A percentile compares a stretch with the other conserved stretches of the same genome.
These are phyloP conservation scores for Agrotis ipsilon DNA, from an alignment of 2,888 invertebrate genomes.

Conservation along the genomic window DNA sequence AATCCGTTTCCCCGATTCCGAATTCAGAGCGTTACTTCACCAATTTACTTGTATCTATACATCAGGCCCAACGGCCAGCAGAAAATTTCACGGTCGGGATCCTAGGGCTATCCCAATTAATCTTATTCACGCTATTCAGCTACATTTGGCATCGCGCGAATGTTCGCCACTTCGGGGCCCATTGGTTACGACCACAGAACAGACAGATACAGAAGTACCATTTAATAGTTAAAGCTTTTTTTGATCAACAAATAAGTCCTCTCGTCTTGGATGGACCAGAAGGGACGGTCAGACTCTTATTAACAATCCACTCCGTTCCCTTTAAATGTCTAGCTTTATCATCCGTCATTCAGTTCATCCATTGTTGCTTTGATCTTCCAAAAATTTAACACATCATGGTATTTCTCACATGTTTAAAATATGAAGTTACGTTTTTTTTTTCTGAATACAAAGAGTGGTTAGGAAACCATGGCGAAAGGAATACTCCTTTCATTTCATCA, in stretches of 20 bases:
- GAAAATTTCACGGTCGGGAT: constrained; percentile 55
- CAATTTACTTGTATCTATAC: constrained; percentile 48
- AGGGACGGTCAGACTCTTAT: too few relatives aligned
- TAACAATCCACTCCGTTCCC: too few relatives aligned
- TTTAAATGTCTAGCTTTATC: background rate
- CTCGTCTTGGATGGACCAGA: too few relatives aligned
- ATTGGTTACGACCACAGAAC: constrained; percentile 32
- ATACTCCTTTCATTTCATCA: too few relatives aligned
- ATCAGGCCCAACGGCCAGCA: constrained; percentile 45
- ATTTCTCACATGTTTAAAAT: too few relatives aligned
- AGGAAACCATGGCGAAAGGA: too few relatives aligned
- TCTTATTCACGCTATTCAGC: constrained; percentile 66
- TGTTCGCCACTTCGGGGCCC: constrained; percentile 36
- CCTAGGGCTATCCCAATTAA: constrained; percentile 60
- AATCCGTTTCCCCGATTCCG: background rate
- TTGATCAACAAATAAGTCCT: too few relatives aligned
- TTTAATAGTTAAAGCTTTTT: background rate
- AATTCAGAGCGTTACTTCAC: constrained; percentile 25
- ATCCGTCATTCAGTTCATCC: background rate
- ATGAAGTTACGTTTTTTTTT: too few relatives aligned
- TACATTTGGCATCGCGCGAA: constrained; percentile 53
- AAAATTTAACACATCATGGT: background rate
- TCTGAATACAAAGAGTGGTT: too few relatives aligned
- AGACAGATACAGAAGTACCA: constrained; percentile 1
- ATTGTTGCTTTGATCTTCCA: background rate